Conservation (phyloP, 2,113 vertebrate species). For the Chaetodon trifascialis region DNA sequence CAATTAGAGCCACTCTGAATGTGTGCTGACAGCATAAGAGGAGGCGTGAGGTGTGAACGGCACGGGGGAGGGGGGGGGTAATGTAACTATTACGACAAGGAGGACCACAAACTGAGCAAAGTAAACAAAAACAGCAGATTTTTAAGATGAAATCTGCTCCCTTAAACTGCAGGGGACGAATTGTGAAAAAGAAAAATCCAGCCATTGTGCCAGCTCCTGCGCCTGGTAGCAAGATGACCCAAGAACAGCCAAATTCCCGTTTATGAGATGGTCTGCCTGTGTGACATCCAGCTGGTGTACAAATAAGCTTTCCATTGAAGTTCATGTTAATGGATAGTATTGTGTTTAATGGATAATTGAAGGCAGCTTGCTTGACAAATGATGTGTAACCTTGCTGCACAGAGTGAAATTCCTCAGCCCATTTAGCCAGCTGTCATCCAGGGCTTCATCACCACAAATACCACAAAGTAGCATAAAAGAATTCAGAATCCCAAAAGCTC, state of each 20-base stretch:
- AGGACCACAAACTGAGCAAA: constrained; percentile 40
- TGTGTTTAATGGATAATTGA: constrained; percentile 39
- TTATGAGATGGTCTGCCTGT: constrained; percentile 13
- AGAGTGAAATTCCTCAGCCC: constrained; percentile 41
- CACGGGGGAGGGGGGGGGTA: background rate
- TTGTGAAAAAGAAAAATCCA: background rate
- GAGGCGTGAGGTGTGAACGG: constrained; percentile 67
- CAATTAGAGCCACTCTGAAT: constrained; percentile 61
- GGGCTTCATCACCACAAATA: constrained; percentile 41
- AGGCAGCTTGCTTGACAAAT: constrained; percentile 51
- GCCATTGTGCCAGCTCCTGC: background rate
- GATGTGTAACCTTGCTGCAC: constrained; percentile 41
- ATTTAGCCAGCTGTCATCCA: constrained; percentile 40
- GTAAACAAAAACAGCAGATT: constrained; percentile 37
- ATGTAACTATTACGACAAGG: constrained; percentile 45
- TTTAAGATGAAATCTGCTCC: constrained; percentile 7
- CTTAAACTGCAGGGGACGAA: background rate
- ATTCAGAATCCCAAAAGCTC: constrained; percentile 48
- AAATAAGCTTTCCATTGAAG: constrained; percentile 41
- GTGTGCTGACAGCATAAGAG: constrained; percentile 62
- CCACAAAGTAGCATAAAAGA: constrained; percentile 51
- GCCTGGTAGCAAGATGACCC: constrained; percentile 28
- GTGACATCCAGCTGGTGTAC: constrained; percentile 36
- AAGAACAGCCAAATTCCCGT: constrained; percentile 19
- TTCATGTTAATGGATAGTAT: constrained; percentile 26